These are phyloP conservation scores for Patagioenas fasciata DNA, from an alignment of 2,113 vertebrate genomes.

Conservation along the genomic window DNA sequence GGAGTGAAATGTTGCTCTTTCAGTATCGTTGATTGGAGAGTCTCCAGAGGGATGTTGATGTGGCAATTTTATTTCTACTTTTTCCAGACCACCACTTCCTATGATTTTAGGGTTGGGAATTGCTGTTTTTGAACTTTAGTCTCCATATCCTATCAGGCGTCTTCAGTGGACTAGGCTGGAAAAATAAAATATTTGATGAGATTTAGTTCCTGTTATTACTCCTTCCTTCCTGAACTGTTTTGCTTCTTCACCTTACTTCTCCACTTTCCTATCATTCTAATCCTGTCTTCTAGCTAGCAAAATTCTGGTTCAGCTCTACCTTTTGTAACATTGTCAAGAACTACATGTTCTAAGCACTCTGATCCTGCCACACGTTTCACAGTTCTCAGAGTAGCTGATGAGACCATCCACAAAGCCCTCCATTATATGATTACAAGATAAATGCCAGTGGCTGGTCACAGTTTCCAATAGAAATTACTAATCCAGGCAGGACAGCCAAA, in stretches of 20 bases:
- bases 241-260: not conserved
- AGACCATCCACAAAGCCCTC: not conserved
- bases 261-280: not conserved
- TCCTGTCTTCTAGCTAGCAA: not conserved
- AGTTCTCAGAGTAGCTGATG: not conserved
- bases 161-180: not conserved
- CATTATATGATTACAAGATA: not conserved
- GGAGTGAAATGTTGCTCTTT: not conserved
- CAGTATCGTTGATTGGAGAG: not conserved
- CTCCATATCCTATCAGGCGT: not conserved
- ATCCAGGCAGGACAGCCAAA: not conserved
- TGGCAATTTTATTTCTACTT: not conserved
- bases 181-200: not conserved
- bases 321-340: not conserved
- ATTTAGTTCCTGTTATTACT: not conserved
- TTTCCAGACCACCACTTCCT: not conserved
- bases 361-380: not conserved
- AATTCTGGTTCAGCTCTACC: not conserved
- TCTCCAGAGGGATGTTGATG: not conserved
- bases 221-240: not conserved
- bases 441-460: not conserved
- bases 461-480: not conserved
- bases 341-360: not conserved
- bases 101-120: not conserved
- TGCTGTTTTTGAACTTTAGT: not conserved